Base-by-base conservation (phyloP, 2,113 vertebrate genomes). In the Procapra przewalskii region DNA sequence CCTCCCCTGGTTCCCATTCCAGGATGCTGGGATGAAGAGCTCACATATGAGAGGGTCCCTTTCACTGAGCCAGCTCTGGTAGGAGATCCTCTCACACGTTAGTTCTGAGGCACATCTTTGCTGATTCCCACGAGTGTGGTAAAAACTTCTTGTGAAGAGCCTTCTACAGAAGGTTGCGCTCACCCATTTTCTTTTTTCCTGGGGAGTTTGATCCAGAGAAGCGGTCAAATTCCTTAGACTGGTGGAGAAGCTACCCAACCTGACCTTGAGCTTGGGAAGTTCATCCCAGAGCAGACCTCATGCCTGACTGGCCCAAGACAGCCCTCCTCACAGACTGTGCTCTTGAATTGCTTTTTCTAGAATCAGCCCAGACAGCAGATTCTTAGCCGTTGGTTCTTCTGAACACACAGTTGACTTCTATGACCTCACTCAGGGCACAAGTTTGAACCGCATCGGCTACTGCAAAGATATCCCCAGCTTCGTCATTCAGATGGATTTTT, bases 381-480 rank as follows among this genome's bases (percentile, higher is more conserved):
- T 99, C 98, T 95, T 99, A 98, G 99, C 99, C 0, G 99, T 99
- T 89, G 99, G 99, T 14, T 99, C 99, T 0, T 98, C 99, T 11
- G 99, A 99, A 80, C 99, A 99, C 33, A 99, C 99, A 0, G 99
- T 99, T 7, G 99, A 99, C 98, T 99, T 99, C 98, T 99, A 99
- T 62, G 99, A 99, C 96, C 99, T 99, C 40, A 99, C 99, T 54
- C 99, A 99, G 86, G 99, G 99, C n/a, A 99, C 99, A 0, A 99
- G 99, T 16, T 99, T 99, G 50, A 99, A 99, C 97, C 99, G 99
- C 89, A 99, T 99, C 0, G 99, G 99, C 33, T 99, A 99, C 98
- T 99, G 99, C 98, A 99, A 99, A 98, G 99, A 99, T 97, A 99
- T 99, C 54, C 99, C 99, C 0, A 99, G 99, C 80, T 99, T 99